These are phyloP conservation scores for Lycocerus yunnanus DNA, from an alignment of 2,888 invertebrate species.

Conservation along the genomic window DNA sequence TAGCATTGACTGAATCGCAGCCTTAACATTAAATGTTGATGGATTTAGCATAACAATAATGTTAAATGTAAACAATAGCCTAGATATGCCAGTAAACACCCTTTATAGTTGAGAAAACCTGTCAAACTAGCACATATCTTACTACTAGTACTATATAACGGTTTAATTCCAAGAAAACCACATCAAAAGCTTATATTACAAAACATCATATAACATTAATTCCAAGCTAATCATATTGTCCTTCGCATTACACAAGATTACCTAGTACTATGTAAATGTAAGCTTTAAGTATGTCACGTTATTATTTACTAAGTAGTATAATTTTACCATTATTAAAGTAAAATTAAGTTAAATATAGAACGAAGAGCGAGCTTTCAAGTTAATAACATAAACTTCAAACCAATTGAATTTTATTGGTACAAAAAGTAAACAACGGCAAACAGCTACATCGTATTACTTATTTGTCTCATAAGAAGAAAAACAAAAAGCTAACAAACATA, in stretches of 20 bases:
- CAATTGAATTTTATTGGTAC: constrained; percentile 6
- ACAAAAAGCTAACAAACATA: constrained; percentile 6
- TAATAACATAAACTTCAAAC: not conserved
- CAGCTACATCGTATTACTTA: constrained; percentile 4
- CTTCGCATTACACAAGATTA: constrained; percentile 24
- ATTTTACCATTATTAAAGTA: constrained; percentile 9
- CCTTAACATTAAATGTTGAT: constrained; percentile 11
- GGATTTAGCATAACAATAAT: constrained; percentile 24
- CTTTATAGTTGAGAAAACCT: constrained; percentile 18
- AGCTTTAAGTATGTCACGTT: constrained; percentile 16
- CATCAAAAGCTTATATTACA: constrained; percentile 28
- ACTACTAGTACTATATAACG: constrained; percentile 11
- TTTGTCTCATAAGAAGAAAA: constrained; percentile 5
- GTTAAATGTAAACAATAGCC: constrained; percentile 23
- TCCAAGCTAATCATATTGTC: constrained; percentile 29
- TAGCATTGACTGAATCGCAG: no score
- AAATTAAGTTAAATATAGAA: constrained; percentile 11
- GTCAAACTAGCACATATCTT: constrained; percentile 25
- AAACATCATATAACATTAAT: constrained; percentile 31
- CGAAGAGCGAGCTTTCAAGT: constrained; percentile 7
- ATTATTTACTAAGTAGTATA: constrained; percentile 18
- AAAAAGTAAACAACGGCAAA: constrained; percentile 2
- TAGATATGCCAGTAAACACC: constrained; percentile 25
- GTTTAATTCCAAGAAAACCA: constrained; percentile 26
- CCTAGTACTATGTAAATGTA: constrained; percentile 8